Percentiles rank a stretch among this genome's conserved stretches.
phyloP scores from a whole-genome alignment of 2,113 vertebrate genomes.

The Alethe castanea region DNA sequence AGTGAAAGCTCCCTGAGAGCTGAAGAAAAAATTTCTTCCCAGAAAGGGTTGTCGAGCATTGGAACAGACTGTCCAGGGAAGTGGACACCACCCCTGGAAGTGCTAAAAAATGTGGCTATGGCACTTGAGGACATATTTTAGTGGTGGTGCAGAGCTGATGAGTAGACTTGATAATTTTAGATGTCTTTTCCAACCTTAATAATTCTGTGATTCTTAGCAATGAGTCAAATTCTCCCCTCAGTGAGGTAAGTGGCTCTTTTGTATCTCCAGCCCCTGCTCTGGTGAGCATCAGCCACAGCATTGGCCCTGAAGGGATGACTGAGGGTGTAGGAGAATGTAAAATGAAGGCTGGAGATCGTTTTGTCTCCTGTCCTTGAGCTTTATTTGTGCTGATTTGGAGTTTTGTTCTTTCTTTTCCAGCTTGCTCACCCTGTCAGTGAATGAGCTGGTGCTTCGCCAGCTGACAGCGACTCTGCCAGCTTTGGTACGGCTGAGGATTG shows the following conservation, averaged over 20 bases:
- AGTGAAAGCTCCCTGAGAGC: accelerated
- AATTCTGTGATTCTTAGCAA: background rate
- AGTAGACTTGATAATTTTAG: background rate
- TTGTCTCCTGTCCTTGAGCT: background rate
- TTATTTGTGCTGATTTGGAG: background rate
- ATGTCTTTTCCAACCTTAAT: background rate
- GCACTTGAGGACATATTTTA: background rate
- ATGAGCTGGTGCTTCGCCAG: background rate
- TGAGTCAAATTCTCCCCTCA: accelerated
- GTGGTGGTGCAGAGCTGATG: background rate
- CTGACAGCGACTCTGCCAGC: background rate
- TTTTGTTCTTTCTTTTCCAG: background rate
- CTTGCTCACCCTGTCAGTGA: background rate
- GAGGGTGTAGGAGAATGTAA: accelerated
- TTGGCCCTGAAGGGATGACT: background rate
- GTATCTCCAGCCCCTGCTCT: background rate
- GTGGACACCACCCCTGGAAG: background rate
- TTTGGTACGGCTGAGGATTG: background rate
- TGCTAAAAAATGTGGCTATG: background rate
- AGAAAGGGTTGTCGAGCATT: background rate
- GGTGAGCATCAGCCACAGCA: accelerated
- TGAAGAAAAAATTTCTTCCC: background rate
- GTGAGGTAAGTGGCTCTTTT: background rate
- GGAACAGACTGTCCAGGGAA: background rate
- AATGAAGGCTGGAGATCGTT: background rate